Conservation (phyloP, 2,113 vertebrate genomes). For the Sturnira hondurensis region DNA sequence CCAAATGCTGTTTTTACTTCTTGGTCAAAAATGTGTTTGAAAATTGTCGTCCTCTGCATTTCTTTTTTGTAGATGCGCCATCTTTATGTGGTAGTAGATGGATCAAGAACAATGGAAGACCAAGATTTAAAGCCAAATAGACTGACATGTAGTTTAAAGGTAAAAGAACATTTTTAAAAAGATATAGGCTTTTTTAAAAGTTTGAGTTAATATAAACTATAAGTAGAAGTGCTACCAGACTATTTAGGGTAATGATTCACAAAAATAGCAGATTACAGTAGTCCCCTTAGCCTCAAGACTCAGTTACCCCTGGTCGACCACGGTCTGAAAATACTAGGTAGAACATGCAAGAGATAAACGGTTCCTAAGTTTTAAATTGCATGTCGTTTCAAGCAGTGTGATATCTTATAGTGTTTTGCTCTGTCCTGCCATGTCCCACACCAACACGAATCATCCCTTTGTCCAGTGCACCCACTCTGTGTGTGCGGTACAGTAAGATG, state of each 20-base stretch:
- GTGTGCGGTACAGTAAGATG: background rate
- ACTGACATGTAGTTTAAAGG: conserved; percentile 92
- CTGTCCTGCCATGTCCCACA: background rate
- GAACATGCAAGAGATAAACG: background rate
- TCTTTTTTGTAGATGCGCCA: conserved; percentile 92
- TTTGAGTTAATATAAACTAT: background rate
- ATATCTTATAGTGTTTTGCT: background rate
- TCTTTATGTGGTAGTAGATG: conserved; percentile 93
- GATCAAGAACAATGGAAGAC: conserved; percentile 97
- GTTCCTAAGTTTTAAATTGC: background rate
- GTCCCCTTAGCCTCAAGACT: too few relatives aligned
- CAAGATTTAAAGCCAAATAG: conserved; percentile 96
- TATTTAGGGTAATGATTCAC: background rate
- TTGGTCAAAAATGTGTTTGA: background rate
- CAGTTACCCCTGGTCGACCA: background rate
- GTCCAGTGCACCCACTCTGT: background rate
- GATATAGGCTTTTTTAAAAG: background rate
- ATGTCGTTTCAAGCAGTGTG: background rate
- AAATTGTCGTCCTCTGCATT: background rate
- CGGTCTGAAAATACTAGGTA: background rate
- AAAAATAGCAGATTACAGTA: background rate
- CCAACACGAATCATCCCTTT: background rate
- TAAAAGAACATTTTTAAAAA: background rate
- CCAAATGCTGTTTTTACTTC: conserved; percentile 21
- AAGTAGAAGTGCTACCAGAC: background rate